Percentiles rank a stretch among this genome's conserved stretches.
Evolutionary conservation across 2,797 vertebrate species (phyloP).

Genomic region (Danio kyathit): DNA sequence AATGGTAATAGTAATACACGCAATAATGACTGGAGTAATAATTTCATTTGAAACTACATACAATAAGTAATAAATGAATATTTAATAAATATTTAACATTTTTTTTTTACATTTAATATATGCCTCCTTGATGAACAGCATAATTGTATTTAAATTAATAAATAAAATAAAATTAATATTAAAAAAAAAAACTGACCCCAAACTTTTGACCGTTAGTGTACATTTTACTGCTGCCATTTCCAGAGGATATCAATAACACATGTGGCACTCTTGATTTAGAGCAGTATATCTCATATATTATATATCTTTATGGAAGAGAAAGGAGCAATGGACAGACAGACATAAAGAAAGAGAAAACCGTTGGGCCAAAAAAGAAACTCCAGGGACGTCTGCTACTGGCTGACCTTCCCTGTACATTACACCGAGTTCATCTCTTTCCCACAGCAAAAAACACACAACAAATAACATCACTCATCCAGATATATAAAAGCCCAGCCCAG

Average conservation of each 20-base stretch:
- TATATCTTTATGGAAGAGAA: neutral
- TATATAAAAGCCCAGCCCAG: slow-evolving; percentile 11
- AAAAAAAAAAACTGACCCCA: no score
- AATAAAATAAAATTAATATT: no score
- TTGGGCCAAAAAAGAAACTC: slow-evolving; percentile 20
- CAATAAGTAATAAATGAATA: no score
- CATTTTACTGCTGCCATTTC: no score
- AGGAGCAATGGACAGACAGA: neutral
- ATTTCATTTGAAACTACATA: no score
- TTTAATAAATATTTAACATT: no score
- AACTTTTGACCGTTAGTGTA: no score
- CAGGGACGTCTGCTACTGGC: slow-evolving; percentile 8
- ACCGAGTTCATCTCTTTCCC: slow-evolving; percentile 39
- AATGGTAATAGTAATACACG: no score
- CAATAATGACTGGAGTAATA: no score
- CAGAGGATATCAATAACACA: neutral
- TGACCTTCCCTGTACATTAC: slow-evolving; percentile 40
- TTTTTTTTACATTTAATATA: no score
- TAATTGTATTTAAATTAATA: no score
- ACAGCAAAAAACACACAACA: slow-evolving; percentile 39
- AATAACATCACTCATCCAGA: slow-evolving; percentile 24
- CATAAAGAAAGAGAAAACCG: neutral
- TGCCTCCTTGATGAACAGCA: no score
- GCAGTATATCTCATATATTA: neutral
- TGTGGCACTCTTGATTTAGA: neutral